Evolutionary conservation across 2,113 vertebrate genomes (phyloP).

Genomic region (Erythrolamprus reginae): DNA sequence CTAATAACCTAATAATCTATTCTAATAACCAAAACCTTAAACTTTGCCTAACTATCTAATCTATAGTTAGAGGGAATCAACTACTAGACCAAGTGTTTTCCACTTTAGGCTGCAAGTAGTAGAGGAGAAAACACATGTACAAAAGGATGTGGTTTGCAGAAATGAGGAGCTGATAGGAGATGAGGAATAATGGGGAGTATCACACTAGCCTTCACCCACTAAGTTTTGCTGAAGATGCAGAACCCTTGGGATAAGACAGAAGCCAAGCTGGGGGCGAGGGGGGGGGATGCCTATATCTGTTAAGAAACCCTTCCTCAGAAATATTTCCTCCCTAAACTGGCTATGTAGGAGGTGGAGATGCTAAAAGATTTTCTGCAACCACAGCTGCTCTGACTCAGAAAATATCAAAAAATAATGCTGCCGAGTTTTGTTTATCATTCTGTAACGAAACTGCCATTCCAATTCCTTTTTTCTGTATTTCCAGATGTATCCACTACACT

Average conservation of each 20-base stretch:
- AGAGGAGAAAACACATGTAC: background rate
- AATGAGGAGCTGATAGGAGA: background rate
- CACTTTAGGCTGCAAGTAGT: background rate
- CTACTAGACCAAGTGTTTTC: background rate
- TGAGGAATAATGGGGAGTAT: background rate
- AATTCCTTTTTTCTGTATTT: background rate
- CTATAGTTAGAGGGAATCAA: background rate
- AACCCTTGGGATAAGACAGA: background rate
- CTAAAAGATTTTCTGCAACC: background rate
- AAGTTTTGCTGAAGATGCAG: background rate
- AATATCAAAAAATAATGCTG: background rate
- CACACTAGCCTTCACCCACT: background rate
- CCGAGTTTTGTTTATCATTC: background rate
- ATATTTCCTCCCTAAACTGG: background rate
- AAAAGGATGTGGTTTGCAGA: background rate
- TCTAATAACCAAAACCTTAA: background rate
- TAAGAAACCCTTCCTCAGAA: conserved; percentile 5
- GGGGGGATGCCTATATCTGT: conserved; percentile 13
- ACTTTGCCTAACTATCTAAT: background rate
- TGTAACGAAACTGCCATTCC: background rate
- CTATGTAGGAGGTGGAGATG: background rate
- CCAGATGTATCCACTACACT: conserved; percentile 16
- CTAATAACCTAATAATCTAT: too few species aligned
- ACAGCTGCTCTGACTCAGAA: conserved; percentile 14
- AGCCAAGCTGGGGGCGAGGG: background rate